phyloP scores from a whole-genome alignment of 2,113 vertebrate species.

The Numenius arquata region DNA sequence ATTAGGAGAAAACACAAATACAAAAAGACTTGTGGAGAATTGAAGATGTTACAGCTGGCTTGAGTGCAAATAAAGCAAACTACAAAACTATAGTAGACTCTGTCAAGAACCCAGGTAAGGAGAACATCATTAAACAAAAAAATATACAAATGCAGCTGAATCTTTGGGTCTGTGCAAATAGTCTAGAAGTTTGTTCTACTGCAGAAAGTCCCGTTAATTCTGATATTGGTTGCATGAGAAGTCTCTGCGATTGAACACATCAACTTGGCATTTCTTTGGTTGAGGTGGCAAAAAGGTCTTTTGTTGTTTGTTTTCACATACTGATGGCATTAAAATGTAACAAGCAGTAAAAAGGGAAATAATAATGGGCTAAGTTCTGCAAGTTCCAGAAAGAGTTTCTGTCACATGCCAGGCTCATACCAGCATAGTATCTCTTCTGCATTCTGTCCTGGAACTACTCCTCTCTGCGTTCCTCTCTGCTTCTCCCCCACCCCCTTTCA shows the following conservation, averaged over 20 bases:
- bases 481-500: accelerated
- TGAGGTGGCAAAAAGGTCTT: not conserved
- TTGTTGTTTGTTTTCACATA: not conserved
- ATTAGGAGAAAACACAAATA: slow-evolving; percentile 89
- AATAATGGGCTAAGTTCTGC: not conserved
- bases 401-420: not conserved
- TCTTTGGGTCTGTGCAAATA: not conserved
- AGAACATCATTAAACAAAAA: not conserved
- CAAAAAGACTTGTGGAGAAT: slow-evolving; percentile 97
- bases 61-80: slow-evolving; percentile 93
- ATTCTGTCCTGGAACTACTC: not conserved
- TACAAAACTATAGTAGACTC: slow-evolving; percentile 93
- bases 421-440: not conserved
- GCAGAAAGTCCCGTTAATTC: not conserved
- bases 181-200: not conserved
- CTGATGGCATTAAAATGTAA: not conserved
- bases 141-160: not conserved
- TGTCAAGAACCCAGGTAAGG: slow-evolving; percentile 91
- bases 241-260: not conserved
- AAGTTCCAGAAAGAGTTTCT: not conserved
- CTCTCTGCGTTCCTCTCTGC: not conserved
- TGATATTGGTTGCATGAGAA: not conserved
- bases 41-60: slow-evolving; percentile 93
- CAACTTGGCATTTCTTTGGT: not conserved
- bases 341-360: not conserved